Evolutionary conservation across 2,797 vertebrate species (phyloP).

Genomic region (Hafferia zeledoni): DNA sequence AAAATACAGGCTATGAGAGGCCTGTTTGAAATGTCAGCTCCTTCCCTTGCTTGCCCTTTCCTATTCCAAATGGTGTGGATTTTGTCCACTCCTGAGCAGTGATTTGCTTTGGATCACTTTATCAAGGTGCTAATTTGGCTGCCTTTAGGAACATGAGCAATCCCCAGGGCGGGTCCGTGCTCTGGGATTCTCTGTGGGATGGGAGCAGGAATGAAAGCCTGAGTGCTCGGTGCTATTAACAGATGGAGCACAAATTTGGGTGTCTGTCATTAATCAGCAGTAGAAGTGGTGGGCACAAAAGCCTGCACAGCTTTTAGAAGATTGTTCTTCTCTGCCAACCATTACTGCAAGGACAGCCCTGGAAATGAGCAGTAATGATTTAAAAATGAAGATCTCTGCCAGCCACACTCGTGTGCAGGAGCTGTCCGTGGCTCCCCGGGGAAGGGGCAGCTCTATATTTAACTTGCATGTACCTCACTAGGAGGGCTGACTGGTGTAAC

Average conservation of each 20-base stretch:
- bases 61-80: not conserved
- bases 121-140: not conserved
- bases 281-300: not conserved
- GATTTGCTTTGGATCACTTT: not conserved
- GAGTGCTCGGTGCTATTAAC: not conserved
- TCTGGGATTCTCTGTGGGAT: not conserved
- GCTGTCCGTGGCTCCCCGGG: not conserved
- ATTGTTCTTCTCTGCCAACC: not conserved
- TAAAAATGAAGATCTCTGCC: not conserved
- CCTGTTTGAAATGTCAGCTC: not conserved
- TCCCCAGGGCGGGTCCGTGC: not conserved
- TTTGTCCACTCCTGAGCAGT: not conserved
- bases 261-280: not conserved
- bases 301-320: not conserved
- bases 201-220: not conserved
- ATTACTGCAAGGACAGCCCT: not conserved
- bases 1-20: not conserved
- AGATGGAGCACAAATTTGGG: not conserved
- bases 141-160: not conserved
- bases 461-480: not conserved
- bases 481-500: not conserved
- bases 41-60: not conserved
- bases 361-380: not conserved
- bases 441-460: constrained; percentile 14
- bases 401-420: not conserved